phyloP scores from a whole-genome alignment of 2,113 vertebrate species.

The Nestor notabilis region DNA sequence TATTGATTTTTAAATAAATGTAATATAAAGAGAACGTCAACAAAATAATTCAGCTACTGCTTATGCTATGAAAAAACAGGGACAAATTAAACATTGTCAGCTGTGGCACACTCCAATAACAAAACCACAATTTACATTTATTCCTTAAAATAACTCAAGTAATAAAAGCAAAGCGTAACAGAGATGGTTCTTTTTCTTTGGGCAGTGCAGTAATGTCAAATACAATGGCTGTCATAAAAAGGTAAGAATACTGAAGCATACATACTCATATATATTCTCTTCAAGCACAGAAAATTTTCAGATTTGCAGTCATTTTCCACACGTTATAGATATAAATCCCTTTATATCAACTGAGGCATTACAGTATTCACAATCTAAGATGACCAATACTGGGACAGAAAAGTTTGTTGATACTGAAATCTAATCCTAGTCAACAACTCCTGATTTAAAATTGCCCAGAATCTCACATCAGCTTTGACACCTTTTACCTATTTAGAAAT shows the following conservation, averaged over 20 bases:
- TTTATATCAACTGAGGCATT: background rate
- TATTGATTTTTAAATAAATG: slow-evolving; percentile 36
- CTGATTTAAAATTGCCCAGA: background rate
- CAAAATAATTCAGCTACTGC: background rate
- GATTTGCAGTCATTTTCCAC: background rate
- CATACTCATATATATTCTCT: background rate
- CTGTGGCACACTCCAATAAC: background rate
- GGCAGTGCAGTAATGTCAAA: background rate
- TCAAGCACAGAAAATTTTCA: background rate
- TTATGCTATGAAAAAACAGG: background rate
- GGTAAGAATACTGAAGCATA: background rate
- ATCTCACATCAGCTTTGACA: background rate
- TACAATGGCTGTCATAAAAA: background rate
- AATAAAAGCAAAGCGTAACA: background rate
- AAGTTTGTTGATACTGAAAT: background rate
- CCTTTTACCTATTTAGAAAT: background rate
- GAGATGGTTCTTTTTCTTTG: background rate
- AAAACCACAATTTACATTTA: background rate
- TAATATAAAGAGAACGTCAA: slow-evolving; percentile 6
- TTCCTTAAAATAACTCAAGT: background rate
- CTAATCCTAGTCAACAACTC: background rate
- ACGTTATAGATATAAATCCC: background rate
- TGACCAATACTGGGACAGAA: background rate
- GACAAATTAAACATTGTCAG: background rate
- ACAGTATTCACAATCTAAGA: background rate